A percentile compares a stretch with the other conserved stretches of the same genome.
Evolutionary conservation across 2,113 vertebrate genomes (phyloP).

Genomic region (Channa argus): DNA sequence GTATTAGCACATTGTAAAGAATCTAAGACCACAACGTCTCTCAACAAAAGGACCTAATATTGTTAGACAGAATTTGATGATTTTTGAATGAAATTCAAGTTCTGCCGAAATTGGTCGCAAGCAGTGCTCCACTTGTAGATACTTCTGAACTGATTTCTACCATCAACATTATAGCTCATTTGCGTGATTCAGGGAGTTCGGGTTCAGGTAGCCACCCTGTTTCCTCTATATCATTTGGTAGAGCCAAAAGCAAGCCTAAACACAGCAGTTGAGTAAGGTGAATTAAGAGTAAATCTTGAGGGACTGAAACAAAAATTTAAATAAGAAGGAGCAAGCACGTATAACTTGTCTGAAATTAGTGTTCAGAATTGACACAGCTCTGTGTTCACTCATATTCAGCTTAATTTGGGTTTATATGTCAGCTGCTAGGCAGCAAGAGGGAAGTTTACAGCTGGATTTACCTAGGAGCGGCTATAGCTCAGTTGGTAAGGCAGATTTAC

Average conservation of each 20-base stretch:
- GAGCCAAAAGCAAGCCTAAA: constrained; percentile 8
- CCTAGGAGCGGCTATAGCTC: too few species aligned
- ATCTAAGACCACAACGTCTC: too few species aligned
- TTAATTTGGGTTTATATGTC: neutral
- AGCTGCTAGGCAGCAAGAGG: neutral
- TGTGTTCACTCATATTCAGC: neutral
- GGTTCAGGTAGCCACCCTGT: neutral
- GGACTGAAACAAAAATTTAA: constrained; percentile 20
- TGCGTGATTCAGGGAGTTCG: neutral
- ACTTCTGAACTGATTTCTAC: too few species aligned
- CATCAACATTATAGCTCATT: neutral
- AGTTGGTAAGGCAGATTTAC: neutral
- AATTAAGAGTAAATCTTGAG: neutral
- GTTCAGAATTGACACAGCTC: neutral
- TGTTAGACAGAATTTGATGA: too few species aligned
- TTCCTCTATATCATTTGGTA: too few species aligned
- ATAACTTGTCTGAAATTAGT: neutral
- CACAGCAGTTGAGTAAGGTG: too few species aligned
- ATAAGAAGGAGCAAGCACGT: neutral
- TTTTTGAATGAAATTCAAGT: too few species aligned
- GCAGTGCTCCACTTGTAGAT: too few species aligned
- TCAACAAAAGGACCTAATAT: too few species aligned
- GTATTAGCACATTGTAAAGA: too few species aligned
- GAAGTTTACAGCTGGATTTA: constrained; percentile 49
- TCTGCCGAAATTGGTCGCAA: too few species aligned